Evolutionary conservation across 2,888 invertebrate species (phyloP).

Genomic region (Bombylius discolor): DNA sequence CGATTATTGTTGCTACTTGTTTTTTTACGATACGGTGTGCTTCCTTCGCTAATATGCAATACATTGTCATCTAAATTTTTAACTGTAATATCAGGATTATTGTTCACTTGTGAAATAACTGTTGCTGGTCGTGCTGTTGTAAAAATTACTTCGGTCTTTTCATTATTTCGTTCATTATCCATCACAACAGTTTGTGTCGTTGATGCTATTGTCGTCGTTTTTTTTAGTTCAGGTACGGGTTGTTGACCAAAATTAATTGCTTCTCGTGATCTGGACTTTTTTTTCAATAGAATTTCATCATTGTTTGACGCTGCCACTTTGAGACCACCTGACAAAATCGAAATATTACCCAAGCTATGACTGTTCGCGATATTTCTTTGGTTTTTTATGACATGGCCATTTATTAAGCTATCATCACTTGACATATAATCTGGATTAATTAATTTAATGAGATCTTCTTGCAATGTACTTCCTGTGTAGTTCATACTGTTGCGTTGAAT

Average conservation of each 20-base stretch:
- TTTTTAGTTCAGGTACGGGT: conserved; percentile 19
- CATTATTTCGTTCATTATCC: conserved; percentile 1
- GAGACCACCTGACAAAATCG: conserved; percentile 12
- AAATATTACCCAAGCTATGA: conserved; percentile 20
- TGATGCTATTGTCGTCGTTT: conserved; percentile 13
- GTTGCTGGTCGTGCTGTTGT: conserved; percentile 53
- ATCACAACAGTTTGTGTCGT: conserved; percentile 17
- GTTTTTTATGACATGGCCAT: conserved; percentile 11
- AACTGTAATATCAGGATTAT: conserved; percentile 32
- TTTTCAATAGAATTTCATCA: conserved; percentile 16
- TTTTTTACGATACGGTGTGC: conserved; percentile 22
- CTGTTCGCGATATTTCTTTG: conserved; percentile 16
- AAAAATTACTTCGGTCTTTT: conserved; percentile 42
- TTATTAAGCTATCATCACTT: conserved; percentile 20
- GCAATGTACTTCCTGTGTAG: conserved; percentile 40
- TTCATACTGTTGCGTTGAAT: conserved; percentile 26
- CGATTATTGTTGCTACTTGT: conserved; percentile 1
- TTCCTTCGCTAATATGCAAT: conserved; percentile 29
- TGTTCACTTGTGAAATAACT: conserved; percentile 41
- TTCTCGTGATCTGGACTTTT: conserved; percentile 18
- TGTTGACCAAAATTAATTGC: conserved; percentile 25
- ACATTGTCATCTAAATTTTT: conserved; percentile 13
- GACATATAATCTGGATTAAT: conserved; percentile 65
- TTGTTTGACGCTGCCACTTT: conserved; percentile 12
- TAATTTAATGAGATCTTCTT: conserved; percentile 75